phyloP scores from a whole-genome alignment of 1,140 invertebrate species.

The Ostrea edulis region DNA sequence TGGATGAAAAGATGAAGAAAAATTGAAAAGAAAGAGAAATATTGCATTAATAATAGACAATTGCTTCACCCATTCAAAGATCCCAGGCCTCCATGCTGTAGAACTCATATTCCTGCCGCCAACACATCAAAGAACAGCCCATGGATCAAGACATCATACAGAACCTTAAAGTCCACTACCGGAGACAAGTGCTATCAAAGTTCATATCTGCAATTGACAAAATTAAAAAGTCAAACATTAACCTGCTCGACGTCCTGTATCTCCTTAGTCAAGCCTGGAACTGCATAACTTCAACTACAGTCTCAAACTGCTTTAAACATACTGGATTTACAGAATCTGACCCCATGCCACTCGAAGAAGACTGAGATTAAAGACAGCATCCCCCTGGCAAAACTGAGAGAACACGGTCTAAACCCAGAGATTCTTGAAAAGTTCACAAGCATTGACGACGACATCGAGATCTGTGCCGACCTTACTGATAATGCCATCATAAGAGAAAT shows the following conservation, averaged over 20 bases:
- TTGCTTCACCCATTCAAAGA: neutral
- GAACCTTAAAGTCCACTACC: constrained; percentile 43
- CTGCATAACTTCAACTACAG: neutral
- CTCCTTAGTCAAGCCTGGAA: neutral
- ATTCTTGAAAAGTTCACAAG: neutral
- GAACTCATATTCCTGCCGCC: constrained; percentile 52
- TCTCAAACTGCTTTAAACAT: constrained; percentile 15
- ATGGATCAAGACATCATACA: constrained; percentile 57
- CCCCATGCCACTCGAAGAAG: neutral
- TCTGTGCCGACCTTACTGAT: neutral
- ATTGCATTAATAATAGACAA: neutral
- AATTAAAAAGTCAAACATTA: neutral
- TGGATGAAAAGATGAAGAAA: neutral
- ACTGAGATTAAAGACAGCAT: constrained; percentile 9
- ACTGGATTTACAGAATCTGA: neutral
- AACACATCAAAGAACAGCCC: constrained; percentile 57
- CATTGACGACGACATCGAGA: neutral
- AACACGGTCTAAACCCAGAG: neutral
- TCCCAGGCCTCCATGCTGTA: neutral
- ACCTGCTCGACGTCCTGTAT: neutral
- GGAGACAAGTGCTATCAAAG: constrained; percentile 2
- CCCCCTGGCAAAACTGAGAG: neutral
- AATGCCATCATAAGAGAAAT: constrained; percentile 2
- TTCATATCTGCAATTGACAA: constrained; percentile 3
- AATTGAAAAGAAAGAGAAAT: neutral